These are phyloP conservation scores for Bufotes viridis DNA, from an alignment of 2,797 vertebrate species.

Conservation along the genomic window DNA sequence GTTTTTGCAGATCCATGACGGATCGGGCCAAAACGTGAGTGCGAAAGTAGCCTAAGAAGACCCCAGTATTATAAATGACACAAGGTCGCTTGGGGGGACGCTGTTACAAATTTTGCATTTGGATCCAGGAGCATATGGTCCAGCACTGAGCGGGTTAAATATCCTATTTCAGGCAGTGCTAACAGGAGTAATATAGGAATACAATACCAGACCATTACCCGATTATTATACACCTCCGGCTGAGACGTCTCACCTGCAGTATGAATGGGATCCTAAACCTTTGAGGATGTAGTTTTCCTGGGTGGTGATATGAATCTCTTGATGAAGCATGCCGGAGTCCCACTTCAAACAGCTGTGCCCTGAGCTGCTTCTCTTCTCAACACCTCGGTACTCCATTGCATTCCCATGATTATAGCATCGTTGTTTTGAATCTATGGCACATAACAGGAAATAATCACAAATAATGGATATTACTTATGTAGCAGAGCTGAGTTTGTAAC, in stretches of 20 bases:
- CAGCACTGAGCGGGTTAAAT: background rate
- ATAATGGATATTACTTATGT: background rate
- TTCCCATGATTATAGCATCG: conserved; percentile 78
- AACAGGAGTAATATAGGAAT: background rate
- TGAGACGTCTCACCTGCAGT: conserved; percentile 83
- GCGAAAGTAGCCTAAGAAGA: too few species aligned
- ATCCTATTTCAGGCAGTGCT: background rate
- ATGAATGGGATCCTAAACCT: conserved; percentile 87
- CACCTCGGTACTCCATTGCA: conserved; percentile 82
- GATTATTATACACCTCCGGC: too few species aligned
- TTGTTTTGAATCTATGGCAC: conserved; percentile 59
- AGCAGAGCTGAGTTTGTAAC: background rate
- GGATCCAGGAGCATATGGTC: too few species aligned
- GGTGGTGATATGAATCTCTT: conserved; percentile 80
- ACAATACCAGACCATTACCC: too few species aligned
- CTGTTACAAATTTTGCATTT: too few species aligned
- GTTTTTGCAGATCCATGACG: too few species aligned
- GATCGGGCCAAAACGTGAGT: too few species aligned
- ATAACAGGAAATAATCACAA: background rate
- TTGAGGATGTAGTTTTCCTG: conserved; percentile 71
- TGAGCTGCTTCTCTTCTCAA: conserved; percentile 74
- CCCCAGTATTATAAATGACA: too few species aligned
- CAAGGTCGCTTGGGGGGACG: too few species aligned
- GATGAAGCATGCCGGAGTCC: conserved; percentile 86
- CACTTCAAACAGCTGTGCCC: conserved; percentile 85